Evolutionary conservation across 2,888 invertebrate genomes (phyloP).

Genomic region (Agonopterix subpropinquella): DNA sequence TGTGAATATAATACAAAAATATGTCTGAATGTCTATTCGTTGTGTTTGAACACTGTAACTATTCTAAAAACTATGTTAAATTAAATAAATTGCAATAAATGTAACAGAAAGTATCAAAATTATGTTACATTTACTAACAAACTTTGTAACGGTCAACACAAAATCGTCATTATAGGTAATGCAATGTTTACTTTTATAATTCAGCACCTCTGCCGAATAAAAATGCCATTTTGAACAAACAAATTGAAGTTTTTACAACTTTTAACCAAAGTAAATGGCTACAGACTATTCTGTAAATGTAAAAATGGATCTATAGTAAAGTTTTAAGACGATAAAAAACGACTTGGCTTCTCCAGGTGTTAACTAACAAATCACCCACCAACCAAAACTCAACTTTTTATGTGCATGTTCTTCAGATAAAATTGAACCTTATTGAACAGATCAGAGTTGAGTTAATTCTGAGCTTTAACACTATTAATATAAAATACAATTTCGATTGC

Average conservation of each 20-base stretch:
- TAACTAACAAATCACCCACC: slow-evolving; percentile 16
- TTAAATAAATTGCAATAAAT: slow-evolving; percentile 5
- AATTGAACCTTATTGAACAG: too few species aligned
- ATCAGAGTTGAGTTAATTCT: too few species aligned
- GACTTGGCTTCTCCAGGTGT: neutral
- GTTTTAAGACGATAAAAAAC: neutral
- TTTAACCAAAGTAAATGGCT: neutral
- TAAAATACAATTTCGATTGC: slow-evolving; percentile 21
- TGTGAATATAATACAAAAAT: slow-evolving; percentile 49
- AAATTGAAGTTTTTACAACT: neutral
- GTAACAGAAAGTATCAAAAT: slow-evolving; percentile 6
- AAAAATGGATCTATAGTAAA: neutral
- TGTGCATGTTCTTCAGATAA: too few species aligned
- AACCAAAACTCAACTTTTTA: neutral
- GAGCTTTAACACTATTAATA: neutral
- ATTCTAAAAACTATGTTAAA: slow-evolving; percentile 24
- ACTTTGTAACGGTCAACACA: slow-evolving; percentile 19
- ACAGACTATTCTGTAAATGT: neutral
- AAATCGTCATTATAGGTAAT: slow-evolving; percentile 2
- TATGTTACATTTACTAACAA: slow-evolving; percentile 11
- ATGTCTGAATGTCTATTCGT: slow-evolving; percentile 47
- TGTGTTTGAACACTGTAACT: slow-evolving; percentile 53
- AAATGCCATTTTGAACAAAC: neutral
- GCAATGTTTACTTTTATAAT: slow-evolving; percentile 8
- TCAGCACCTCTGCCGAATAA: slow-evolving; percentile 42